Percentiles rank a stretch among this genome's conserved stretches.
phyloP scores from a whole-genome alignment of 1,140 invertebrate species.

The Drusus annulatus region DNA sequence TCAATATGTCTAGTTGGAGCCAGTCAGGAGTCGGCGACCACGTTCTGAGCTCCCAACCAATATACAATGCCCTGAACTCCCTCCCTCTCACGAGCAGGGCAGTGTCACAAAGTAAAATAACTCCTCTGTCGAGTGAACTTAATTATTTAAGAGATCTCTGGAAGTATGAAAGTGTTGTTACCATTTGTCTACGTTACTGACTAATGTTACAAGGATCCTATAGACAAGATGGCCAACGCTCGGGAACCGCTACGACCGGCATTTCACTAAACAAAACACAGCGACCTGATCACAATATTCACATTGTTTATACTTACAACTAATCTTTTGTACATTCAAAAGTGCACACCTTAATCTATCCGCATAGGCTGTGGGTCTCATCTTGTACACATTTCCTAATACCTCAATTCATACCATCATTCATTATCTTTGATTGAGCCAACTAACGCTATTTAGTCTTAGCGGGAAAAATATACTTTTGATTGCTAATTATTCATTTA shows the following conservation, averaged over 20 bases:
- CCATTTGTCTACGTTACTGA: constrained; percentile 44
- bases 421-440: background rate
- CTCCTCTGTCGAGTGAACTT: constrained; percentile 38
- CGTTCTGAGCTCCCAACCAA: constrained; percentile 24
- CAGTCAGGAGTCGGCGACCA: background rate
- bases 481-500: no score
- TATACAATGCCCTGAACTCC: constrained; percentile 40
- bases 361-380: constrained; percentile 19
- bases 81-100: background rate
- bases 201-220: constrained; percentile 46
- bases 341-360: constrained; percentile 46
- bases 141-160: constrained; percentile 59
- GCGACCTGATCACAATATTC: constrained; percentile 54
- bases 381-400: background rate
- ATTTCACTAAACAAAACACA: constrained; percentile 19
- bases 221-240: constrained; percentile 19
- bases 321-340: constrained; percentile 47
- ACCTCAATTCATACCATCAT: background rate
- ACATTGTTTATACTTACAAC: constrained; percentile 51
- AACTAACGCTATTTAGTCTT: constrained; percentile 21
- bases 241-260: constrained; percentile 2
- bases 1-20: background rate
- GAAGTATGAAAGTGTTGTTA: constrained; percentile 54
- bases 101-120: constrained; percentile 20
- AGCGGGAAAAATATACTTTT: constrained; percentile 25